Base-by-base conservation (phyloP, 1,140 invertebrate genomes). In the Scaptodrosophila lebanonensis region DNA sequence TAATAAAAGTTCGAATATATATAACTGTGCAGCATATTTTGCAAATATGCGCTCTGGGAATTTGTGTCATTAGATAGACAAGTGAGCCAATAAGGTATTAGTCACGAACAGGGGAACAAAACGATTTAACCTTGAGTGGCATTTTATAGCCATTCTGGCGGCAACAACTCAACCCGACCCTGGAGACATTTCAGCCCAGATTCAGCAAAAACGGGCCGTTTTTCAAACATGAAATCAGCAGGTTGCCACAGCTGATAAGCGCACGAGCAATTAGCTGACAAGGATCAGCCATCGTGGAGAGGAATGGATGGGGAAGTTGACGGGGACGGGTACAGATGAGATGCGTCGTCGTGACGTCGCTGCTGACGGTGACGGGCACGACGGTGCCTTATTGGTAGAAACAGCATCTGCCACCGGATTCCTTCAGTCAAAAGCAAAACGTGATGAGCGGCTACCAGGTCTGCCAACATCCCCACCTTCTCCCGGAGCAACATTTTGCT, bases 251-350 rank as follows among this genome's bases (percentile, higher is more conserved):
- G 36, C 16, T 45, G 66, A 66, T 61, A 63, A 60, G 51, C 47
- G 15, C 70, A 72, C 39, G 48, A 40, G 45, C 56, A 79, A 79
- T 79, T 79, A 79, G 65, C 35, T 67, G 56, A 64, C 45, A 54
- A 56, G 64, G 48, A 58, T 22, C 36, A 39, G 15, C 22, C 30
- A 15, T 8, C n/a, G 17, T 36, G 43, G 29, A n/a, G n/a, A n/a
- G n/a, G n/a, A n/a, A 36, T 17, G 16, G 35, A 22, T 25, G 25
- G 12, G 9, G 35, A 42, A 12, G 35, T 6, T 43, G 42, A 15
- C 30, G 29, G 17, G 12, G n/a, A 32, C 43, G 22, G 27, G 2
- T 15, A 7, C 22, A 2, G 45, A 30, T 18, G 8, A 12, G 11
- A 4, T 51, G 22, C 25, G 40, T 13, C 15, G 25, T 12, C 8